Conservation (phyloP, 2,113 vertebrate genomes). For the Phyllostomus hastatus region DNA sequence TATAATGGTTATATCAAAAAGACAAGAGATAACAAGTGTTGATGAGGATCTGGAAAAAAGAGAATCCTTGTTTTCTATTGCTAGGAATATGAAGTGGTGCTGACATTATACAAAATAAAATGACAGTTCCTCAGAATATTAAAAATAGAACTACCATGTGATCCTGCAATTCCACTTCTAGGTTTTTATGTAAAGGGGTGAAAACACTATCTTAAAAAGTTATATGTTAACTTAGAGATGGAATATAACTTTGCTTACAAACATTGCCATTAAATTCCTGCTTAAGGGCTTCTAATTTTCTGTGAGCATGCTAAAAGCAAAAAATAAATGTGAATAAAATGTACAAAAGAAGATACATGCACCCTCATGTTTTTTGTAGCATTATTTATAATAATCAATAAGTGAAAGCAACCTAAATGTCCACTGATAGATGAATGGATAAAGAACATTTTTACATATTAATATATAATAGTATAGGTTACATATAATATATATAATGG, state of each 20-base stretch:
- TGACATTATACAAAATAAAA: not conserved
- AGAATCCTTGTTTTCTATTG: not conserved
- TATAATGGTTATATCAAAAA: not conserved
- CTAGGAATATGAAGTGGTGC: not conserved
- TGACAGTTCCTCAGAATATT: not conserved
- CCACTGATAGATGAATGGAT: not conserved
- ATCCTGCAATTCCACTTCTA: too few relatives aligned
- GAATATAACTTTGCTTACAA: conserved; percentile 99
- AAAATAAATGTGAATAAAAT: conserved; percentile 99
- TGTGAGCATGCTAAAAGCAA: conserved; percentile 98
- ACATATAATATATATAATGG: too few relatives aligned
- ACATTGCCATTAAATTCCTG: conserved; percentile 92
- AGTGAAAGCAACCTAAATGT: not conserved
- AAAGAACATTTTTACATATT: too few relatives aligned
- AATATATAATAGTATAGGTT: too few relatives aligned
- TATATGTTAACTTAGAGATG: conserved; percentile 91
- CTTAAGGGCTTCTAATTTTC: conserved; percentile 98
- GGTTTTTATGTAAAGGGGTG: too few relatives aligned
- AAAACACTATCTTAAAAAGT: too few relatives aligned
- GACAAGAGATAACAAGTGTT: not conserved
- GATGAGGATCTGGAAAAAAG: not conserved
- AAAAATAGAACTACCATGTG: not conserved
- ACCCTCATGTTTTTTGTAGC: not conserved
- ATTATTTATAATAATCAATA: not conserved
- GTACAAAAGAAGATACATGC: conserved; percentile 75